Evolutionary conservation across 2,113 vertebrate species (phyloP).

Genomic region (Turdus rufiventris): DNA sequence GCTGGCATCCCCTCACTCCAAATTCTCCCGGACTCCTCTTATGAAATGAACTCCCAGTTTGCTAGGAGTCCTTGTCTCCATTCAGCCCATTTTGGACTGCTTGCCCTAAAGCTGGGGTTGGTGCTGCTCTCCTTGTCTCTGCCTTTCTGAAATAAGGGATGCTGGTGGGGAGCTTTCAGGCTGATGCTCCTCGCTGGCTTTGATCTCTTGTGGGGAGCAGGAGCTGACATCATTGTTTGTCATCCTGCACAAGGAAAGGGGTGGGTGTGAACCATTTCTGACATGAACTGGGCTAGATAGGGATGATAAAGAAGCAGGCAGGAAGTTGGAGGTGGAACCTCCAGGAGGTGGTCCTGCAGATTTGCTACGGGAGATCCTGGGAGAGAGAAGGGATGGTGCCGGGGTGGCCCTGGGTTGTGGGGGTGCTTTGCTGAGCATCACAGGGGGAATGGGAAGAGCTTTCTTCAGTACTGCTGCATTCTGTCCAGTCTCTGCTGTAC

Average conservation of each 20-base stretch:
- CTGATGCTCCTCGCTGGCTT: background rate
- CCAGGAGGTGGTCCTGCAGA: background rate
- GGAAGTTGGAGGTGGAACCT: background rate
- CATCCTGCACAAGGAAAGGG: background rate
- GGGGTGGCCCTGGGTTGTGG: background rate
- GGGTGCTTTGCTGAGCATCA: background rate
- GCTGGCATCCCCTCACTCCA: background rate
- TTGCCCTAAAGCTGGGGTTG: background rate
- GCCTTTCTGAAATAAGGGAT: background rate
- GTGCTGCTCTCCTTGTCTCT: background rate
- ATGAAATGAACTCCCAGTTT: background rate
- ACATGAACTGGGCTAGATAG: background rate
- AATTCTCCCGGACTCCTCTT: background rate
- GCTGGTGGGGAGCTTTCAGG: background rate
- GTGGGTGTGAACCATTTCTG: background rate
- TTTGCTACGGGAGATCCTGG: background rate
- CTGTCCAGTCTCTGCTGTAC: background rate
- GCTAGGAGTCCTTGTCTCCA: background rate
- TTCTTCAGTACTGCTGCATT: fast-evolving
- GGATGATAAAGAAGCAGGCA: background rate
- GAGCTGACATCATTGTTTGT: background rate
- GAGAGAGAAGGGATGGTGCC: background rate
- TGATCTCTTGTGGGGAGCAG: background rate
- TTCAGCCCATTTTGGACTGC: background rate
- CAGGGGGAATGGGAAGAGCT: background rate